A percentile compares a stretch with the other conserved stretches of the same genome.
phyloP scores from a whole-genome alignment of 2,888 invertebrate genomes.

The Ochropleura leucogaster region DNA sequence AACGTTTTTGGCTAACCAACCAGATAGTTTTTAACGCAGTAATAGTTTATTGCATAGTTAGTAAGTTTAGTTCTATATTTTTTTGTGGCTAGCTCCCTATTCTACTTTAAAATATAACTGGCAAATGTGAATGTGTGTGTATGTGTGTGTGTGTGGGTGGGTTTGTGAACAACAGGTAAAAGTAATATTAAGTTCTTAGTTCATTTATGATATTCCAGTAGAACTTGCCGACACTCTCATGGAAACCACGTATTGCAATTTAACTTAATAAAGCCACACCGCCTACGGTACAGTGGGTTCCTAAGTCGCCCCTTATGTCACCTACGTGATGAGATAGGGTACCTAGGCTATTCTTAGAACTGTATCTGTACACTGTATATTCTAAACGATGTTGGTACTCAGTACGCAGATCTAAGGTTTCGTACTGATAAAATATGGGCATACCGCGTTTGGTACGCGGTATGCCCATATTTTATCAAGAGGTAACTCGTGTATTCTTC shows the following conservation, averaged over 20 bases:
- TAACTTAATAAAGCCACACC: conserved; percentile 17
- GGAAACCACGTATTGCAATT: conserved; percentile 32
- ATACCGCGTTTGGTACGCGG: no score
- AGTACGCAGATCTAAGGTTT: neutral
- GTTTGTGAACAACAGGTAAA: no score
- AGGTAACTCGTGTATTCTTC: neutral
- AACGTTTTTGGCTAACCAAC: no score
- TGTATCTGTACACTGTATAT: neutral
- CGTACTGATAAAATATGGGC: conserved; percentile 1
- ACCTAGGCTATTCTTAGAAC: conserved; percentile 30
- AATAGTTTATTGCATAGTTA: neutral
- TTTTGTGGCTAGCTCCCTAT: no score
- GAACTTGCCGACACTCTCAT: no score
- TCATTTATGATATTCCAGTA: neutral
- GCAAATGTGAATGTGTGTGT: no score
- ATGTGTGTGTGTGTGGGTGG: no score
- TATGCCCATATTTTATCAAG: no score
- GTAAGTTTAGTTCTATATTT: no score
- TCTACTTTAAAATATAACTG: no score
- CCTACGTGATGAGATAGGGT: conserved; percentile 14
- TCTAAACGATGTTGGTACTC: neutral
- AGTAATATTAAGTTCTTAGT: no score
- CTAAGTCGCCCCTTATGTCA: neutral
- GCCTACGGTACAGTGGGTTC: neutral
- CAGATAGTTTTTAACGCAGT: no score